A percentile compares a stretch with the other conserved stretches of the same genome.
phyloP scores from a whole-genome alignment of 2,797 vertebrate species.

The Pempheris klunzingeri region DNA sequence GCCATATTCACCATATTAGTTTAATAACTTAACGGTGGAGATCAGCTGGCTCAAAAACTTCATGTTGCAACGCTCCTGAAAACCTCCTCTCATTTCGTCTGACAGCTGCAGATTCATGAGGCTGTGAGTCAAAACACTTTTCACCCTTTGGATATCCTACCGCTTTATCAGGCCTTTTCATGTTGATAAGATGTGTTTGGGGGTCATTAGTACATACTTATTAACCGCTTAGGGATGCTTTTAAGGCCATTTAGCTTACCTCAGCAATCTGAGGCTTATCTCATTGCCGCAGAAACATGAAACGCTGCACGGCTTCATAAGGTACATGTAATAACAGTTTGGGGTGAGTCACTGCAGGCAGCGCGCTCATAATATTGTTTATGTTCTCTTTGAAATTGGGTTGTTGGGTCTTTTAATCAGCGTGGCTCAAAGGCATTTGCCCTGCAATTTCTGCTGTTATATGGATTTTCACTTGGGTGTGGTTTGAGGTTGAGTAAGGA shows the following conservation, averaged over 20 bases:
- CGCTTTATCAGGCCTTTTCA: slow-evolving; percentile 68
- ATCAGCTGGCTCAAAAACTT: slow-evolving; percentile 37
- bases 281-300: slow-evolving; percentile 72
- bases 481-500: slow-evolving; percentile 69
- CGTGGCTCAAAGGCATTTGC: slow-evolving; percentile 74
- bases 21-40: background rate
- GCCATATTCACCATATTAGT: background rate
- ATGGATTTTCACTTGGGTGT: slow-evolving; percentile 76
- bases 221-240: slow-evolving; percentile 78
- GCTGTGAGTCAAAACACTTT: slow-evolving; percentile 51
- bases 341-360: slow-evolving; percentile 77
- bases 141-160: slow-evolving; percentile 58
- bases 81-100: slow-evolving; percentile 31
- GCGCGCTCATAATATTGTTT: slow-evolving; percentile 77
- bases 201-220: slow-evolving; percentile 83
- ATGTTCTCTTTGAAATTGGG: slow-evolving; percentile 76
- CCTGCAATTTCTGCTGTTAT: slow-evolving; percentile 80
- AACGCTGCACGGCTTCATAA: slow-evolving; percentile 64
- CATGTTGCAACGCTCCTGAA: slow-evolving; percentile 34
- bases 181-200: slow-evolving; percentile 77
- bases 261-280: slow-evolving; percentile 76
- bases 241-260: slow-evolving; percentile 79
- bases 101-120: slow-evolving; percentile 61
- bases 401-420: slow-evolving; percentile 82
- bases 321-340: slow-evolving; percentile 78